phyloP scores from a whole-genome alignment of 2,888 invertebrate genomes.

The Lepidochrysops patricia region DNA sequence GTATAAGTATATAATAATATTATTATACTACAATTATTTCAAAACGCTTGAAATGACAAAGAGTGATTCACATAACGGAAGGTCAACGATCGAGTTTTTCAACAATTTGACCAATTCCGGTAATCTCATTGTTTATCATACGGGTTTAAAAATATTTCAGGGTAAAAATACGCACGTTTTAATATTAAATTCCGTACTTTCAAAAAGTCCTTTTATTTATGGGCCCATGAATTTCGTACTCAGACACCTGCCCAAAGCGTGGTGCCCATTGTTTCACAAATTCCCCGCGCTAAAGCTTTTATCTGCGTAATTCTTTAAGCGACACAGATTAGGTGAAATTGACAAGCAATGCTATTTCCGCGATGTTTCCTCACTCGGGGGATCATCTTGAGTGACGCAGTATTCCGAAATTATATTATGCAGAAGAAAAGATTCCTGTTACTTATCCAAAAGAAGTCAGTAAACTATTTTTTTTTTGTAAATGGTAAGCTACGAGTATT shows the following conservation, averaged over 20 bases:
- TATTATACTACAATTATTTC: no score
- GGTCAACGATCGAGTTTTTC: not conserved
- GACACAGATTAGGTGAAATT: constrained; percentile 47
- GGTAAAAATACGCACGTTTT: constrained; percentile 1
- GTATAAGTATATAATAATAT: no score
- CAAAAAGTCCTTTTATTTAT: constrained; percentile 59
- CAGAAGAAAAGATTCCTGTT: no score
- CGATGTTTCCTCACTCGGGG: not conserved
- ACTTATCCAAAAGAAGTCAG: no score
- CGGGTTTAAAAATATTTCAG: not conserved
- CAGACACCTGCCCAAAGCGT: constrained; percentile 53
- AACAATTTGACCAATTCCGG: not conserved
- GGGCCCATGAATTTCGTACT: constrained; percentile 59
- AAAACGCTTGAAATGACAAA: not conserved
- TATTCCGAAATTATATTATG: not conserved
- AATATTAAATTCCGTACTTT: constrained; percentile 14
- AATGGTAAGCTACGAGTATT: no score
- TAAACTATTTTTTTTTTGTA: no score
- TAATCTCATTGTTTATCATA: not conserved
- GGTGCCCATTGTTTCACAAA: constrained; percentile 53
- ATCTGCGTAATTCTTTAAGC: constrained; percentile 48
- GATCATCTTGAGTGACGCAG: not conserved
- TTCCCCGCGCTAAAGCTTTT: constrained; percentile 40
- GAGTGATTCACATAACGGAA: not conserved
- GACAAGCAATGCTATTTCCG: constrained; percentile 38